These are phyloP conservation scores for Leptopilina syphax DNA, from an alignment of 2,888 invertebrate species.

Conservation along the genomic window DNA sequence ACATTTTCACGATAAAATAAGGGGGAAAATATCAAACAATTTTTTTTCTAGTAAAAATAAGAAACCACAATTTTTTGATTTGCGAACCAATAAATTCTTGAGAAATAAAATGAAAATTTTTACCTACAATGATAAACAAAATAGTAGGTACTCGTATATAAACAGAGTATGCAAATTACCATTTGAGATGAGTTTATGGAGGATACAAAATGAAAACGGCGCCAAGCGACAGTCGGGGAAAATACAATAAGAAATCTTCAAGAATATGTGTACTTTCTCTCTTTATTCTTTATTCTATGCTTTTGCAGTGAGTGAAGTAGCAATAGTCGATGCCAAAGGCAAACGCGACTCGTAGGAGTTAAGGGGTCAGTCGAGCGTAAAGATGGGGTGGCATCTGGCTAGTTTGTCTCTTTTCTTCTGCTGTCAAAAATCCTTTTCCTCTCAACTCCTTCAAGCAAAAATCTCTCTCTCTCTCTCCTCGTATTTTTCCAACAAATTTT, in stretches of 20 bases:
- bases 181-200: conserved; percentile 46
- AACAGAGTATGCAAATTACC: conserved; percentile 54
- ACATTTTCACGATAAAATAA: conserved; percentile 28
- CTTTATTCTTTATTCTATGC: conserved; percentile 29
- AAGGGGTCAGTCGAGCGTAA: conserved; percentile 52
- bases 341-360: conserved; percentile 50
- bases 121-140: conserved; percentile 49
- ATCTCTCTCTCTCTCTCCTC: background rate
- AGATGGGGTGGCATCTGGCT: conserved; percentile 51
- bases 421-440: conserved; percentile 19
- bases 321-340: conserved; percentile 54
- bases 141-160: conserved; percentile 42
- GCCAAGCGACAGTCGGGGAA: conserved; percentile 64
- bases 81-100: conserved; percentile 45
- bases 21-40: conserved; percentile 11
- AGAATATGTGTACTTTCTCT: conserved; percentile 58
- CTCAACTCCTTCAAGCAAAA: conserved; percentile 36
- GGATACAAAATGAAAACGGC: conserved; percentile 61
- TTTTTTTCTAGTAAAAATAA: too few species aligned
- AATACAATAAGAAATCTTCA: conserved; percentile 64
- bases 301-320: conserved; percentile 45
- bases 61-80: conserved; percentile 2
- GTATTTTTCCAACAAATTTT: conserved; percentile 37
- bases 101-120: background rate
- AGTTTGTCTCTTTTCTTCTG: conserved; percentile 47